Evolutionary conservation across 2,797 vertebrate genomes (phyloP).

Genomic region (Garrulus glandarius): DNA sequence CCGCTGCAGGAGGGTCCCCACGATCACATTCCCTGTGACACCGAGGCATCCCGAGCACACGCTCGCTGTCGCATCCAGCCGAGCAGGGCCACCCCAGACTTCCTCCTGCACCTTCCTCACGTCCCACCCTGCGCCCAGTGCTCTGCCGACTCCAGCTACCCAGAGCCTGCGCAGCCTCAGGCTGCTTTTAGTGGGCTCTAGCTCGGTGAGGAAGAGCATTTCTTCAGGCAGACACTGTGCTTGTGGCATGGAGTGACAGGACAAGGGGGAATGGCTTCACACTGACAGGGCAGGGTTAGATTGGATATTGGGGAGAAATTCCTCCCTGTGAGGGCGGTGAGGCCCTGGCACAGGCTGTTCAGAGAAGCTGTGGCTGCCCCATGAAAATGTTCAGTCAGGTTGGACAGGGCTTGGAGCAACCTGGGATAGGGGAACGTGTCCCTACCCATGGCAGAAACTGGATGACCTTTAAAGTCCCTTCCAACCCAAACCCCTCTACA

Average conservation of each 20-base stretch:
- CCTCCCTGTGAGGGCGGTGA: neutral
- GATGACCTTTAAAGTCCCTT: neutral
- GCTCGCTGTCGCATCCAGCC: neutral
- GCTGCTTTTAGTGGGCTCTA: neutral
- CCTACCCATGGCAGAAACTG: neutral
- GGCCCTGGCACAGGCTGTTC: neutral
- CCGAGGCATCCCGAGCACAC: accelerated
- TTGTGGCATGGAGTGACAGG: neutral
- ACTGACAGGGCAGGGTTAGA: neutral
- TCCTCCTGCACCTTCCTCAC: neutral
- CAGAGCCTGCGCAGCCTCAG: accelerated
- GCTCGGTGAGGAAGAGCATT: neutral
- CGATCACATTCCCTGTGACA: accelerated
- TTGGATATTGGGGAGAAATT: neutral
- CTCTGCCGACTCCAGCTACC: accelerated
- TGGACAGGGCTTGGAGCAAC: neutral
- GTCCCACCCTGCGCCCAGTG: neutral
- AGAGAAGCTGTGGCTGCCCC: neutral
- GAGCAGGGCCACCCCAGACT: neutral
- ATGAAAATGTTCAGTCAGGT: neutral
- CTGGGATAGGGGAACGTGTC: neutral
- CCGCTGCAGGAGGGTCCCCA: neutral
- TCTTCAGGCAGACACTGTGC: too few species aligned
- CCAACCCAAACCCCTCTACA: neutral
- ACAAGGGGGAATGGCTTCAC: neutral